Conservation (phyloP, 2,113 vertebrate species). For the Mus pahari region DNA sequence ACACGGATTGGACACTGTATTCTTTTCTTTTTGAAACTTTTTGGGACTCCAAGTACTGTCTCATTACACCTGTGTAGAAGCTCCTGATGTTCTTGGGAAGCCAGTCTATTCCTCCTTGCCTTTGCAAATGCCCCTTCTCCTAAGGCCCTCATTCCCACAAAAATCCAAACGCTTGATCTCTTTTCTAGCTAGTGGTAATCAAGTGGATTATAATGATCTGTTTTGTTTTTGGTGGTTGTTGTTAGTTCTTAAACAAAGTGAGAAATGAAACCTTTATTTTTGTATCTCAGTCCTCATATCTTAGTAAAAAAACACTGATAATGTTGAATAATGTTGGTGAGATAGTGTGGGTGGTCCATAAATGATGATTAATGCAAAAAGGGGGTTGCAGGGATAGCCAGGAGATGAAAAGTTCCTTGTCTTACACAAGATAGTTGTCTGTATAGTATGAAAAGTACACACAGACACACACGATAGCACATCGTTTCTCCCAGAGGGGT, state of each 20-base stretch:
- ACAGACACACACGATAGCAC: too few relatives aligned
- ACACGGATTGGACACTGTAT: not conserved
- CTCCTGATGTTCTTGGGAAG: fast-evolving
- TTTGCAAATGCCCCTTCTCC: not conserved
- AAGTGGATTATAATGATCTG: not conserved
- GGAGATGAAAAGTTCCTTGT: not conserved
- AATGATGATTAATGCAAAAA: not conserved
- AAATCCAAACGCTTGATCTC: not conserved
- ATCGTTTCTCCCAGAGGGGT: not conserved
- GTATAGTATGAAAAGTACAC: not conserved
- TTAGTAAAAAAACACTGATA: not conserved
- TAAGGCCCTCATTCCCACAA: not conserved
- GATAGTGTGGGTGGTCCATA: not conserved
- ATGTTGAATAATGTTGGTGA: not conserved
- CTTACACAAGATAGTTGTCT: not conserved
- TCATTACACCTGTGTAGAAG: not conserved
- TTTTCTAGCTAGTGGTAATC: not conserved
- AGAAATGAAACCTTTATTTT: constrained; percentile 16
- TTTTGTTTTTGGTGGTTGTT: not conserved
- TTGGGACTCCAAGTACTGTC: not conserved
- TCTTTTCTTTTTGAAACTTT: not conserved
- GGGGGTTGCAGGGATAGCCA: not conserved
- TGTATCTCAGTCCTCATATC: not conserved
- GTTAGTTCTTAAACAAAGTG: not conserved
- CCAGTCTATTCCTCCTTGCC: not conserved